These are phyloP conservation scores for Cotesia congregata DNA, from an alignment of 2,888 invertebrate species.

Conservation along the genomic window DNA sequence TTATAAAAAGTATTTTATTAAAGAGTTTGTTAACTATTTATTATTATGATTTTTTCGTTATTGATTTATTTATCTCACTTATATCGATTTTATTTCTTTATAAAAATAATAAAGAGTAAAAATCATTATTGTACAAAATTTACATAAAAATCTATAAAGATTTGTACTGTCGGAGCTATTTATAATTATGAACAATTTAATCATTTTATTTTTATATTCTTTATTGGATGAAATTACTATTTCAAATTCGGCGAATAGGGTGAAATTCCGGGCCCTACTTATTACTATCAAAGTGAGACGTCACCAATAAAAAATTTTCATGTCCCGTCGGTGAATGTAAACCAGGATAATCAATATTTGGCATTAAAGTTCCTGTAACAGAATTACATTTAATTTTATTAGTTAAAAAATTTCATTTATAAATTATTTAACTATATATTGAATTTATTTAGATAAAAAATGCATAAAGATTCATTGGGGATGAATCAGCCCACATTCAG, in stretches of 20 bases:
- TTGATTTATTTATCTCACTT: background rate
- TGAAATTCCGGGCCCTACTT: too few species aligned
- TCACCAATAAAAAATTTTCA: conserved; percentile 58
- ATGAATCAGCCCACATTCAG: background rate
- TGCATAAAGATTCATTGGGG: background rate
- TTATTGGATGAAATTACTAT: background rate
- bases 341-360: conserved; percentile 82
- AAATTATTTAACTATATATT: background rate
- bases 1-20: background rate
- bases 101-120: background rate
- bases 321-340: conserved; percentile 72
- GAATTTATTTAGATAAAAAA: conserved; percentile 3
- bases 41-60: background rate
- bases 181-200: conserved; percentile 17
- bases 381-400: background rate
- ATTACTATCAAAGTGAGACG: conserved; percentile 54
- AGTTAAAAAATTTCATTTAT: background rate
- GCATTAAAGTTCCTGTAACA: conserved; percentile 77
- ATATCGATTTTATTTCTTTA: conserved; percentile 3
- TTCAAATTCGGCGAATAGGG: too few species aligned
- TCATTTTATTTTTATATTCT: background rate
- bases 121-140: conserved; percentile 17
- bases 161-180: conserved; percentile 13
- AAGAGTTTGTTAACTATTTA: conserved; percentile 3
- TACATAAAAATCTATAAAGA: conserved; percentile 23